phyloP scores from a whole-genome alignment of 2,113 vertebrate genomes.

The Lichenostomus cassidix region DNA sequence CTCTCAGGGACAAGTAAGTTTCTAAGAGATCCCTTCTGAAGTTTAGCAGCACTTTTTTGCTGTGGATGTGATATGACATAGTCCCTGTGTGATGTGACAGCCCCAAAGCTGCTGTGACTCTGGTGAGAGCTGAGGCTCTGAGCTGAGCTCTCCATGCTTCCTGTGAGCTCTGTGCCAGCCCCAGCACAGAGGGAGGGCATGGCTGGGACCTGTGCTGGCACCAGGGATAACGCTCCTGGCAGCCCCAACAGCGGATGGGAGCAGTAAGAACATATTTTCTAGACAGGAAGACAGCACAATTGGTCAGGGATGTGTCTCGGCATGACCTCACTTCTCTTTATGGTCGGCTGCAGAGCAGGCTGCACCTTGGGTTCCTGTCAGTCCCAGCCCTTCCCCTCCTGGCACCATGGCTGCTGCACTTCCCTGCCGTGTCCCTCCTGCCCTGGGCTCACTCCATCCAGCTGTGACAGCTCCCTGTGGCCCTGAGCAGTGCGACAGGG shows the following conservation, averaged over 20 bases:
- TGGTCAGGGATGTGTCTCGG: neutral
- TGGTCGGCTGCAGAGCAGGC: neutral
- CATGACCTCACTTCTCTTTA: neutral
- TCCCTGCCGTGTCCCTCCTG: fast-evolving
- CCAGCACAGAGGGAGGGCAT: fast-evolving
- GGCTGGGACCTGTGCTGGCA: neutral
- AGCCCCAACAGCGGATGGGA: neutral
- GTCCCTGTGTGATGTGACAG: neutral
- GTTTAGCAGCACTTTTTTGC: fast-evolving
- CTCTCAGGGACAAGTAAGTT: neutral
- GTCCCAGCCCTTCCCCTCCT: neutral
- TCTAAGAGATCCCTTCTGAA: neutral
- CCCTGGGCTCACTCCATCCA: neutral
- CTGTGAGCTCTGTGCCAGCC: fast-evolving
- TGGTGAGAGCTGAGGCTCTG: fast-evolving
- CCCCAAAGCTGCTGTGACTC: fast-evolving
- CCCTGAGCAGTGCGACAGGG: fast-evolving
- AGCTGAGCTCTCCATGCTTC: fast-evolving
- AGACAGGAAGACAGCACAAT: conserved; percentile 25
- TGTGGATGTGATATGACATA: fast-evolving
- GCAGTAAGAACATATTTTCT: neutral
- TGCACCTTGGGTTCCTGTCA: neutral
- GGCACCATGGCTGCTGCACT: fast-evolving
- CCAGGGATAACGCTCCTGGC: neutral
- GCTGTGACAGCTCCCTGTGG: fast-evolving